A percentile compares a stretch with the other conserved stretches of the same genome.
Evolutionary conservation across 1,140 invertebrate species (phyloP).

Genomic region (Mesaphorura yosii): DNA sequence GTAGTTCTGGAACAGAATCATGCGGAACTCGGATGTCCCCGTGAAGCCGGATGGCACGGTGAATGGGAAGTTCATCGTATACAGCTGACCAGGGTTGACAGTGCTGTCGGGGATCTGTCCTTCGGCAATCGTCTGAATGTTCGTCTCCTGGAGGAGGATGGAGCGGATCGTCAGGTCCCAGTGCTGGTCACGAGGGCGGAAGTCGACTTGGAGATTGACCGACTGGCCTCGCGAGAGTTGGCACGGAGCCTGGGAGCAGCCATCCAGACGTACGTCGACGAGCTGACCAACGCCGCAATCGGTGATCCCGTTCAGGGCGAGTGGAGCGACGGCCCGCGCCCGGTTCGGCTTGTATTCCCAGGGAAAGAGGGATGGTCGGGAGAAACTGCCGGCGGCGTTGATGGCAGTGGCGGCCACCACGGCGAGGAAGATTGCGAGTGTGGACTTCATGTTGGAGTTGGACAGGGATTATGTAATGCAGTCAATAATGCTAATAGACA

Average conservation of each 20-base stretch:
- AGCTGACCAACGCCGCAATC: background rate
- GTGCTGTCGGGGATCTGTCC: background rate
- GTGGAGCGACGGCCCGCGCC: too few relatives aligned
- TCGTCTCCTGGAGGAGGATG: background rate
- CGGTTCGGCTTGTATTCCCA: too few relatives aligned
- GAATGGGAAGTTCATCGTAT: background rate
- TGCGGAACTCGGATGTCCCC: background rate
- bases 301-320: background rate
- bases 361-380: background rate
- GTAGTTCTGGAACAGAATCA: conserved; percentile 1
- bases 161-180: background rate
- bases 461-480: too few relatives aligned
- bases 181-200: background rate
- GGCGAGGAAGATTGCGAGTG: background rate
- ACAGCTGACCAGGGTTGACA: background rate
- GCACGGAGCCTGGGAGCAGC: background rate
- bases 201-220: background rate
- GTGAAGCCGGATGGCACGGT: background rate
- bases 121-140: background rate
- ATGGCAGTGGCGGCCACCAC: background rate
- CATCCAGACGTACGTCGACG: background rate
- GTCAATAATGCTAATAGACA: too few relatives aligned
- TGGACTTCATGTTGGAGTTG: background rate
- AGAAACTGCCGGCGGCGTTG: background rate
- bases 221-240: background rate